phyloP scores from a whole-genome alignment of 2,888 invertebrate genomes.

The Bombylius major region DNA sequence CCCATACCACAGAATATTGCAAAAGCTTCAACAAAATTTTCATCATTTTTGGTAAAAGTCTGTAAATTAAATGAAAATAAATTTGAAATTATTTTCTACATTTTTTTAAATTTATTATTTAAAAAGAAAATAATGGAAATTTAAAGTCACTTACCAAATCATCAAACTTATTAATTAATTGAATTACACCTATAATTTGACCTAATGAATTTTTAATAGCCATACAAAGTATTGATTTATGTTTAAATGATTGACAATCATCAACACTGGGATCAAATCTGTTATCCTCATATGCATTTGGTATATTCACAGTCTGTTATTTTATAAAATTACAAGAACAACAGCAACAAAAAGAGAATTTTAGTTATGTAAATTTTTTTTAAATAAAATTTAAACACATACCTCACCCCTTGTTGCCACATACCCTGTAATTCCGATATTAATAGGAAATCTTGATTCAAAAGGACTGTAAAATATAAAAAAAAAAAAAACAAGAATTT shows the following conservation, averaged over 20 bases:
- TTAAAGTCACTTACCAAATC: conserved; percentile 42
- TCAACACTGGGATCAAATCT: conserved; percentile 83
- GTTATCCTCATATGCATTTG: conserved; percentile 76
- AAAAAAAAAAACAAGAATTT: not conserved
- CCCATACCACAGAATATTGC: conserved; percentile 97
- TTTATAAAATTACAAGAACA: no score
- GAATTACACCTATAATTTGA: conserved; percentile 85
- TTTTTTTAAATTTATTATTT: not conserved
- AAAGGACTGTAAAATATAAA: conserved; percentile 49
- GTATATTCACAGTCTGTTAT: conserved; percentile 74
- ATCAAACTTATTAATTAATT: conserved; percentile 87
- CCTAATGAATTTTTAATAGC: conserved; percentile 88
- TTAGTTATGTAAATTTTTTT: no score
- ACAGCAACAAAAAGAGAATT: not conserved
- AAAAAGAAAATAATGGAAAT: not conserved
- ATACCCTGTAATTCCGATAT: conserved; percentile 88
- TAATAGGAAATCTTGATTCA: conserved; percentile 88
- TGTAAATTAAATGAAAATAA: conserved; percentile 11
- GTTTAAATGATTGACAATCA: conserved; percentile 67
- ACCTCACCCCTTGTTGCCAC: conserved; percentile 94
- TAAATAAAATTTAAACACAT: conserved; percentile 22
- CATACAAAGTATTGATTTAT: conserved; percentile 87
- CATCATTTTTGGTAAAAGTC: conserved; percentile 87
- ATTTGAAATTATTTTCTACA: not conserved
- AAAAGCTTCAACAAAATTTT: conserved; percentile 93